Evolutionary conservation across 1,140 invertebrate species (phyloP).

Genomic region (Antheraea pernyi): DNA sequence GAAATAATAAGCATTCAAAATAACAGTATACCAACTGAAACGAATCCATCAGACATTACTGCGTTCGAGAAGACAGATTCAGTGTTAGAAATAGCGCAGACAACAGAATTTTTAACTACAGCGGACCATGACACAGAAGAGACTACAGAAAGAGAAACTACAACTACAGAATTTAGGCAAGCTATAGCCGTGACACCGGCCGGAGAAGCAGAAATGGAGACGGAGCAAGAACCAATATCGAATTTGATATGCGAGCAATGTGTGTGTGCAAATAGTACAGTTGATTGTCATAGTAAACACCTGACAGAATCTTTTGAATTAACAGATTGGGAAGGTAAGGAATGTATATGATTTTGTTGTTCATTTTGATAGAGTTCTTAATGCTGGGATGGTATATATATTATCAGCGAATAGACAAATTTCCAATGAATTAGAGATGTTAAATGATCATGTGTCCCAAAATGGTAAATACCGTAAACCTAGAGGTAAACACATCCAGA

Average conservation of each 20-base stretch:
- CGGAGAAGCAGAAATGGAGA: background rate
- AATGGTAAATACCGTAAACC: no score
- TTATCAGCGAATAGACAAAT: no score
- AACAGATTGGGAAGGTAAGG: constrained; percentile 54
- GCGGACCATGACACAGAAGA: background rate
- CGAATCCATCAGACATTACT: no score
- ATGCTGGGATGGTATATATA: no score
- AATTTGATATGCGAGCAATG: constrained; percentile 55
- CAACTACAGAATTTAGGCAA: background rate
- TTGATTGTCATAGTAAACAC: constrained; percentile 52
- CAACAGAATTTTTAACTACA: background rate
- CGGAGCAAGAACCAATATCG: constrained; percentile 3
- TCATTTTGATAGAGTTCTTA: no score
- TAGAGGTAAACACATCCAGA: no score
- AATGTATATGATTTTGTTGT: no score
- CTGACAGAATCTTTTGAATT: constrained; percentile 40
- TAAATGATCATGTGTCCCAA: no score
- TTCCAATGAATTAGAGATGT: no score
- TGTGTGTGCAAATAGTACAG: constrained; percentile 30
- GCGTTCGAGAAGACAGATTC: background rate
- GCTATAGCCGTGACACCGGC: no score
- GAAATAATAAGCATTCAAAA: background rate
- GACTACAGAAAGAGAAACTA: background rate
- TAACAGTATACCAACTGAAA: no score
- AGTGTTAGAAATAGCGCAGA: background rate